These are phyloP conservation scores for Acestrorhynchus altus DNA, from an alignment of 2,797 vertebrate species.

Conservation along the genomic window DNA sequence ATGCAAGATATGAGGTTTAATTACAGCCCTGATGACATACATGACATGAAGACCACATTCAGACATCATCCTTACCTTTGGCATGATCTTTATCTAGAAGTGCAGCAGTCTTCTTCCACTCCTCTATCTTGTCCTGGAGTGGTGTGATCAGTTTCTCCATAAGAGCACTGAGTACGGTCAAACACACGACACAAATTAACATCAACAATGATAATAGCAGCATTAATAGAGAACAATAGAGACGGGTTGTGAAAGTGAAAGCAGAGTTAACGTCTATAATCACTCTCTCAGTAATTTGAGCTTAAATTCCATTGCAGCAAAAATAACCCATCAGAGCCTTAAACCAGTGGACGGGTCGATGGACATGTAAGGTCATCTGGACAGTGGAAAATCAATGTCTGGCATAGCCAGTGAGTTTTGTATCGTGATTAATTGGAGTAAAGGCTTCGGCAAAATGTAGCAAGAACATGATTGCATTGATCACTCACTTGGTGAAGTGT, in stretches of 20 bases:
- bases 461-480: constrained; percentile 27
- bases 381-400: constrained; percentile 59
- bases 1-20: too few relatives aligned
- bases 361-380: constrained; percentile 51
- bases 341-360: constrained; percentile 51
- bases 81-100: constrained; percentile 97
- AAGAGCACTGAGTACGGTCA: constrained; percentile 78
- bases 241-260: constrained; percentile 21
- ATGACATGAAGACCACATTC: background rate
- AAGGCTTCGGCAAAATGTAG: constrained; percentile 42
- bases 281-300: constrained; percentile 17
- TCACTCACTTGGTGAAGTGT: constrained; percentile 93
- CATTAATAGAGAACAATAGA: background rate
- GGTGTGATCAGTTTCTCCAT: constrained; percentile 96
- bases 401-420: constrained; percentile 41
- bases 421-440: constrained; percentile 46
- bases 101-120: constrained; percentile 96
- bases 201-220: constrained; percentile 7
- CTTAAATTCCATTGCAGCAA: constrained; percentile 50
- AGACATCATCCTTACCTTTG: constrained; percentile 80
- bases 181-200: constrained; percentile 19
- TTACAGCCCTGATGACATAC: too few relatives aligned
- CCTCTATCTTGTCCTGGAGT: constrained; percentile 94
- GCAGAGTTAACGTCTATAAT: constrained; percentile 14
- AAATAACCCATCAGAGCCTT: constrained; percentile 54